Evolutionary conservation across 2,113 vertebrate species (phyloP).

Genomic region (Irena cyanogastra): DNA sequence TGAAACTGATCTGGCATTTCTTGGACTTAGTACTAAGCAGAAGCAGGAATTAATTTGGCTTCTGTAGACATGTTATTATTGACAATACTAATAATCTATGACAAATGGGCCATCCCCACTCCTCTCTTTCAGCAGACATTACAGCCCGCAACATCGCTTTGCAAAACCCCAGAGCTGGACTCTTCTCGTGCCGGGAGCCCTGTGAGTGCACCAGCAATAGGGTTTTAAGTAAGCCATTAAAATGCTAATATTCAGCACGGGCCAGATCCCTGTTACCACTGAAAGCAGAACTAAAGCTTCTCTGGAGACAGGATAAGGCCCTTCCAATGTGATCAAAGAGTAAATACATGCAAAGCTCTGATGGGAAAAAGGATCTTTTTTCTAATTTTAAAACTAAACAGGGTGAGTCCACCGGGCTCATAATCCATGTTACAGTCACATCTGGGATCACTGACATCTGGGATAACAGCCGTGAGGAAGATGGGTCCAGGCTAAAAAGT

Average conservation of each 20-base stretch:
- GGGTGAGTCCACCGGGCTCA: neutral
- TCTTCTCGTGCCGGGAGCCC: neutral
- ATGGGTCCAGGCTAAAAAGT: neutral
- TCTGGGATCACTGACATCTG: constrained; percentile 11
- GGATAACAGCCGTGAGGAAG: neutral
- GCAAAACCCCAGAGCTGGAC: constrained; percentile 43
- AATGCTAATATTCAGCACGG: constrained; percentile 44
- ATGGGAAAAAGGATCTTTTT: constrained; percentile 43
- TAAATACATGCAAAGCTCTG: constrained; percentile 54
- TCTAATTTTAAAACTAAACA: constrained; percentile 57
- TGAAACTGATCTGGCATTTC: constrained; percentile 53
- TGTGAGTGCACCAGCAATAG: neutral
- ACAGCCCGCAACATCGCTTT: neutral
- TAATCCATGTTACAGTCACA: constrained; percentile 8
- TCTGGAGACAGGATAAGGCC: constrained; percentile 56
- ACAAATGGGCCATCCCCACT: neutral
- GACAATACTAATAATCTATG: constrained; percentile 54
- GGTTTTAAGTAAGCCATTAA: constrained; percentile 53
- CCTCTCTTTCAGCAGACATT: neutral
- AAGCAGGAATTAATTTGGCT: constrained; percentile 56
- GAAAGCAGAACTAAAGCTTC: constrained; percentile 53
- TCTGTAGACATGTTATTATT: constrained; percentile 31
- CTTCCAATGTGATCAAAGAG: constrained; percentile 51
- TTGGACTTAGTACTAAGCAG: constrained; percentile 29
- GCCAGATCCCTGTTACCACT: constrained; percentile 39